phyloP scores from a whole-genome alignment of 2,797 vertebrate genomes.

The Neopelma chrysocephalum region DNA sequence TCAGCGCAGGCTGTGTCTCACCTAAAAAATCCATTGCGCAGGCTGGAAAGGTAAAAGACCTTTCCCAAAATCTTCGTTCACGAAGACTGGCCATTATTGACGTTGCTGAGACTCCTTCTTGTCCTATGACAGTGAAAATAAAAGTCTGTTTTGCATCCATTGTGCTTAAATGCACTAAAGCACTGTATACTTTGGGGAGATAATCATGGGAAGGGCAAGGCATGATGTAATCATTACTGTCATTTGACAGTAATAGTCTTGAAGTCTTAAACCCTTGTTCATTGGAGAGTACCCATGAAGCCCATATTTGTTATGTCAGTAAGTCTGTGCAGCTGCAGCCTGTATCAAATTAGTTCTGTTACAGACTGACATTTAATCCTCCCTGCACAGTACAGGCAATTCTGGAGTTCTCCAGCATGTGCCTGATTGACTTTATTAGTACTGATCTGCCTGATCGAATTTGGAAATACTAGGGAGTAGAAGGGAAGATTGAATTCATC shows the following conservation, averaged over 20 bases:
- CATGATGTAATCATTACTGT: not conserved
- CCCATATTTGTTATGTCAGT: rapidly evolving
- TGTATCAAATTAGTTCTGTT: not conserved
- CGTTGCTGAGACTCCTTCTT: rapidly evolving
- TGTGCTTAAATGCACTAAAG: not conserved
- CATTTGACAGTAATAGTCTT: not conserved
- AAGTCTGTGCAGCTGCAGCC: not conserved
- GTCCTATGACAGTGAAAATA: not conserved
- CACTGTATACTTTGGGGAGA: not conserved
- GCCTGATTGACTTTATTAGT: not conserved
- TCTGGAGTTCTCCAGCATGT: not conserved
- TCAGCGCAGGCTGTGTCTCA: too few species aligned
- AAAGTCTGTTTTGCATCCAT: not conserved
- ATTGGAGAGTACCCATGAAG: rapidly evolving
- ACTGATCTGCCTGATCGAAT: not conserved
- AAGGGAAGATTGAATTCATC: not conserved
- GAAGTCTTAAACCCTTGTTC: not conserved
- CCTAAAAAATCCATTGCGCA: too few species aligned
- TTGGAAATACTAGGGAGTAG: not conserved
- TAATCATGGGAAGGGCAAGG: not conserved
- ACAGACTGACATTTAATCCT: not conserved
- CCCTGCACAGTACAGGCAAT: not conserved
- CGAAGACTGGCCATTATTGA: too few species aligned
- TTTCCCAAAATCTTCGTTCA: too few species aligned
- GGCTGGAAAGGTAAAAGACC: too few species aligned